These are phyloP conservation scores for Alces alces DNA, from an alignment of 2,113 vertebrate species.

Conservation along the genomic window DNA sequence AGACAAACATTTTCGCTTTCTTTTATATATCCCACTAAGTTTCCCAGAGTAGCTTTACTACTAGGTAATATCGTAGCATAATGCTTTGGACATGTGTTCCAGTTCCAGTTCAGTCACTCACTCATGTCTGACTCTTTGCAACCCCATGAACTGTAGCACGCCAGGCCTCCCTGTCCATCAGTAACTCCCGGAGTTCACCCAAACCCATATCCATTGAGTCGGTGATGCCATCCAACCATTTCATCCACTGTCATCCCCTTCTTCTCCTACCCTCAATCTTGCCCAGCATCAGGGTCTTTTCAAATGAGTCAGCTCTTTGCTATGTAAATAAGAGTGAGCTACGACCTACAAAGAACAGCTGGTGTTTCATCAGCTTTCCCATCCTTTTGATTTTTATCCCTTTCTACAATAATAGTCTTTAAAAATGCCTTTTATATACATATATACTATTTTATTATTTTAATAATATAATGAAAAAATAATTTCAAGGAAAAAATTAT, in stretches of 20 bases:
- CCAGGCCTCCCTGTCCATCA: too few relatives aligned
- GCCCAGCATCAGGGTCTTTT: too few relatives aligned
- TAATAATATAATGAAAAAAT: not conserved
- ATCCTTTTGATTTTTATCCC: not conserved
- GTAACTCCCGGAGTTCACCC: too few relatives aligned
- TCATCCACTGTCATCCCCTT: too few relatives aligned
- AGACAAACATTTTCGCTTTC: not conserved
- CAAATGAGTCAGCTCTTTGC: too few relatives aligned
- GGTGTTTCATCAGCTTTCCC: not conserved
- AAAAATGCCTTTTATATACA: not conserved
- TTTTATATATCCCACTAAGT: not conserved
- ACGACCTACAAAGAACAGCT: not conserved
- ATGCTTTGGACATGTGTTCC: not conserved
- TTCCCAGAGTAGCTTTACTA: not conserved
- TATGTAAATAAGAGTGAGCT: too few relatives aligned
- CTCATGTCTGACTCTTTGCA: too few relatives aligned
- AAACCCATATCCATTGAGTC: too few relatives aligned
- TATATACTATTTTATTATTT: not conserved
- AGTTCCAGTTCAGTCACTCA: too few relatives aligned
- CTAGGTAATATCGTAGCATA: not conserved
- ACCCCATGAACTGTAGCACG: too few relatives aligned
- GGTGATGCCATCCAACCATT: too few relatives aligned
- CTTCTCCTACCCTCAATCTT: too few relatives aligned
- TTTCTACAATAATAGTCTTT: not conserved
- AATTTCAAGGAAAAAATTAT: not conserved